These are phyloP conservation scores for Malurus elegans DNA, from an alignment of 2,113 vertebrate genomes.

Conservation along the genomic window DNA sequence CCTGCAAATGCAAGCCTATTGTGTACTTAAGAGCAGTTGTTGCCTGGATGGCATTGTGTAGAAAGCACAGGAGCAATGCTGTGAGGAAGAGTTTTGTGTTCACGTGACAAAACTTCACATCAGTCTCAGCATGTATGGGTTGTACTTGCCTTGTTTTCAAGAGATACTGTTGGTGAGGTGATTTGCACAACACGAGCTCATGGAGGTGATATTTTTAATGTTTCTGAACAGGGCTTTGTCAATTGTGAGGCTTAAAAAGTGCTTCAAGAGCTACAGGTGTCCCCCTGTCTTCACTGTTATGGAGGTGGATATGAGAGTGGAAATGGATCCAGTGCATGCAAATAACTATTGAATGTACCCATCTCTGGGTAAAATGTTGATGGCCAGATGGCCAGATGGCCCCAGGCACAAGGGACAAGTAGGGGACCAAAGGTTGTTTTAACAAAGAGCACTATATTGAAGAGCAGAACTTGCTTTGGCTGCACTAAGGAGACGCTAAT, in stretches of 20 bases:
- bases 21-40: background rate
- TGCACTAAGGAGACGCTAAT: background rate
- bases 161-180: background rate
- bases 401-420: background rate
- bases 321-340: background rate
- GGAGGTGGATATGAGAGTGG: background rate
- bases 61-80: background rate
- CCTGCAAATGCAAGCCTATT: background rate
- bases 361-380: background rate
- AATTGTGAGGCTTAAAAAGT: background rate
- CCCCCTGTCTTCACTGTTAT: background rate
- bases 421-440: background rate
- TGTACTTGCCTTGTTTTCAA: background rate
- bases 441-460: rapidly evolving
- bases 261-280: background rate
- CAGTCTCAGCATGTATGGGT: background rate
- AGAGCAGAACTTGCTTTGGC: background rate
- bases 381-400: background rate
- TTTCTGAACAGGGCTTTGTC: background rate
- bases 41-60: background rate
- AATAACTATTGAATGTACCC: background rate
- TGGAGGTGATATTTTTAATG: background rate
- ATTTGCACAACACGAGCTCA: background rate
- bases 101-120: background rate
- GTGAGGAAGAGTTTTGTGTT: background rate